Conservation (phyloP, 53 echinoderm and acorn worm genomes). For the Paracentrotus lividus region DNA sequence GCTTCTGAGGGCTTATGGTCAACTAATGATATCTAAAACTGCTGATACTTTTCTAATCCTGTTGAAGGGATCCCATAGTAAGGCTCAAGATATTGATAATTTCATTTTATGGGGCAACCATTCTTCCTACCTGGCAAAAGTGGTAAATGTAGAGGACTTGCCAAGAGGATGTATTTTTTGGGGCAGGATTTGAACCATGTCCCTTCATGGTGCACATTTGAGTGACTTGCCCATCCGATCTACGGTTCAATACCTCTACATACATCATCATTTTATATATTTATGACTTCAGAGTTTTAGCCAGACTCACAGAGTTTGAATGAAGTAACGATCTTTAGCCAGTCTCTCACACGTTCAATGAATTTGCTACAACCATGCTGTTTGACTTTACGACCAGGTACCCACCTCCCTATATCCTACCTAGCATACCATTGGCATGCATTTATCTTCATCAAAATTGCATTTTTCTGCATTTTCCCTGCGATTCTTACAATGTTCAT, state of each 20-base stretch:
- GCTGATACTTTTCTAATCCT: too few species aligned
- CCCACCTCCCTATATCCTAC: background rate
- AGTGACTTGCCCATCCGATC: background rate
- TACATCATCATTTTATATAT: background rate
- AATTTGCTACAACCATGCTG: background rate
- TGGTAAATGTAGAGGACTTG: too few species aligned
- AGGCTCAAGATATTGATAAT: too few species aligned
- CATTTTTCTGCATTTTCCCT: background rate
- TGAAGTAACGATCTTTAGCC: too few species aligned
- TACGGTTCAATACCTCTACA: too few species aligned
- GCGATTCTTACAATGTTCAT: background rate
- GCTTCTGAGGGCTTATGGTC: too few species aligned
- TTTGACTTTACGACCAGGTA: constrained; percentile 49
- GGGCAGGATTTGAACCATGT: too few species aligned
- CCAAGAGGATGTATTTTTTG: too few species aligned
- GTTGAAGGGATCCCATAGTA: too few species aligned
- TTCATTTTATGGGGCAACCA: too few species aligned
- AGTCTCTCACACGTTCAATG: background rate
- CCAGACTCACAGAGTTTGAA: constrained; percentile 24
- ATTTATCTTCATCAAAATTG: constrained; percentile 19
- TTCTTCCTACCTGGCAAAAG: too few species aligned
- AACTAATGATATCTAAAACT: too few species aligned
- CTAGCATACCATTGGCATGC: background rate
- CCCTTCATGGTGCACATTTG: background rate
- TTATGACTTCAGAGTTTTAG: constrained; percentile 14